A percentile compares a stretch with the other conserved stretches of the same genome.
Evolutionary conservation across 2,888 invertebrate species (phyloP).

Genomic region (Lysandra coridon): DNA sequence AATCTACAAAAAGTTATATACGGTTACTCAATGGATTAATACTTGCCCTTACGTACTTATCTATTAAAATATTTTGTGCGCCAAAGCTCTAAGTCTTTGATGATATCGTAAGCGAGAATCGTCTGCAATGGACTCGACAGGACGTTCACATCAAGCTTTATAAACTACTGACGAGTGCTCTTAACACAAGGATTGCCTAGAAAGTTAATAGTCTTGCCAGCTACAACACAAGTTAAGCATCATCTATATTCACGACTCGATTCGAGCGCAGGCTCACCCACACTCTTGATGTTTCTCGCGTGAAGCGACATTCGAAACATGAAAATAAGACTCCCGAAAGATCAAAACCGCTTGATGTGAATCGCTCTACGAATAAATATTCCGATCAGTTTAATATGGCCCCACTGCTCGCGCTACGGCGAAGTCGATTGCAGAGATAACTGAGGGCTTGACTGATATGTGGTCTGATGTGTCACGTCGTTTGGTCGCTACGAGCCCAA

Average conservation of each 20-base stretch:
- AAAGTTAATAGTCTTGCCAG: not conserved
- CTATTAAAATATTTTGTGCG: constrained; percentile 69
- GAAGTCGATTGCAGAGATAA: constrained; percentile 49
- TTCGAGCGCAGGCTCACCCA: not conserved
- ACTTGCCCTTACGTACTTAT: constrained; percentile 66
- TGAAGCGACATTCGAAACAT: not conserved
- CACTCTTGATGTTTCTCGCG: too few species aligned
- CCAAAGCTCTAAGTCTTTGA: constrained; percentile 69
- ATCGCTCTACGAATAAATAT: constrained; percentile 13
- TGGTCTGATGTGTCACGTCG: constrained; percentile 76
- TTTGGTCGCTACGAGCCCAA: constrained; percentile 63
- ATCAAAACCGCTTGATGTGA: constrained; percentile 28
- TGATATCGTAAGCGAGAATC: constrained; percentile 60
- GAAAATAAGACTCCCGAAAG: not conserved
- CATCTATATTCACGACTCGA: not conserved
- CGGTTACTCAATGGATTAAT: constrained; percentile 72
- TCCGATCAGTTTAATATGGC: constrained; percentile 8
- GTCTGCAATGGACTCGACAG: constrained; percentile 45
- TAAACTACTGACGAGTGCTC: not conserved
- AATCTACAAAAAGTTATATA: constrained; percentile 75
- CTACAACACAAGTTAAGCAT: not conserved
- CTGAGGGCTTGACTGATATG: constrained; percentile 67
- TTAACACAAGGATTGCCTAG: not conserved
- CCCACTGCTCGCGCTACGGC: not conserved
- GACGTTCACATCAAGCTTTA: constrained; percentile 17